Conservation (phyloP, 2,888 invertebrate genomes). For the Eulithis testata region DNA sequence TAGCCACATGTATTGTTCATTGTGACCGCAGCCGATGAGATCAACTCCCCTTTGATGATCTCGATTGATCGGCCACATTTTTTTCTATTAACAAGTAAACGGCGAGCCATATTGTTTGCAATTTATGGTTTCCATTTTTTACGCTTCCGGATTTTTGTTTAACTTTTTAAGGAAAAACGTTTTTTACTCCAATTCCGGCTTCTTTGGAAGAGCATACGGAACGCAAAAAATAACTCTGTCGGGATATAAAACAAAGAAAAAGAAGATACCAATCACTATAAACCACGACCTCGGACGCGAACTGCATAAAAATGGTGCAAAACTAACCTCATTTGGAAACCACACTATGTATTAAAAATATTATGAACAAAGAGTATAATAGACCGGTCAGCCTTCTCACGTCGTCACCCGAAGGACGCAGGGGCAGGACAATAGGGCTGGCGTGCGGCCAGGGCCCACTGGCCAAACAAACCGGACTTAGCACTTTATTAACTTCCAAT, state of each 20-base stretch:
- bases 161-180: constrained; percentile 31
- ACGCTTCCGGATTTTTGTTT: constrained; percentile 66
- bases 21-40: constrained; percentile 71
- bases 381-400: constrained; percentile 63
- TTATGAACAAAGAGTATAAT: constrained; percentile 44
- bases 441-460: constrained; percentile 52
- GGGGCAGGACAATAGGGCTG: constrained; percentile 63
- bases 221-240: constrained; percentile 7
- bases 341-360: constrained; percentile 43
- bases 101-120: constrained; percentile 71
- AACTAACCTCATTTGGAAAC: constrained; percentile 21
- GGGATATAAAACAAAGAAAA: neutral
- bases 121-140: constrained; percentile 75
- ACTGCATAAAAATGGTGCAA: constrained; percentile 15
- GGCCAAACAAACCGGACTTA: constrained; percentile 63
- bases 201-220: constrained; percentile 19
- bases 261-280: neutral
- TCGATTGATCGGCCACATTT: constrained; percentile 68
- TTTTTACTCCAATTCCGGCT: constrained; percentile 27
- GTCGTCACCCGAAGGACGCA: constrained; percentile 62
- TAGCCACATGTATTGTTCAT: constrained; percentile 82
- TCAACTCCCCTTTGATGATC: constrained; percentile 65
- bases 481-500: constrained; percentile 55
- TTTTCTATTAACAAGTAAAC: constrained; percentile 61
- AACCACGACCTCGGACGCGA: constrained; percentile 7